Base-by-base conservation (phyloP, 2,888 invertebrate species). In the Eumacrocentrus americanus region DNA sequence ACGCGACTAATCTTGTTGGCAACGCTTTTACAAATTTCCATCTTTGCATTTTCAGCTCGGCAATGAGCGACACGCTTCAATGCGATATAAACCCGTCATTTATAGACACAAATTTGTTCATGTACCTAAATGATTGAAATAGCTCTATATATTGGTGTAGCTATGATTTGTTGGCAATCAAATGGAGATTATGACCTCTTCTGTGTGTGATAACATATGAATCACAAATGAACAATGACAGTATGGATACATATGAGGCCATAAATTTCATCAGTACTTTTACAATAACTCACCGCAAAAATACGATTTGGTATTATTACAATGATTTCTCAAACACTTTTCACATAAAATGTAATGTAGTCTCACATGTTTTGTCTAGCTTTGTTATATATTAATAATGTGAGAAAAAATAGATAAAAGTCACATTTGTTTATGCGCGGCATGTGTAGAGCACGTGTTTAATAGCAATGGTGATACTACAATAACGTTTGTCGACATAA, bases 1-100 rank as follows among this genome's bases (percentile, higher is more conserved):
- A 18, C 59, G 57, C 59, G 63, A 57, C 63, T 72, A 70, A 70
- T 70, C 70, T 66, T 64, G 67, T 71, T 63, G 60, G 68, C 61
- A 61, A 69, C 63, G 70, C 65, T 69, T 67, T 66, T 67, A 65
- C 58, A 66, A 68, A 67, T 67, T 68, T 65, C 58, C 62, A 64
- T 48, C 42, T 67, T 68, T 66, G 62, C 65, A 64, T 62, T 63
- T 64, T 60, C 58, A 60, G 54, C 12, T 44, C 57, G 14, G 42
- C 25, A 53, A 16, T 53, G n/a, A 25, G 12, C 29, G 44, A 46
- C 16, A 1, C 14, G 9, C 29, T 9, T 4, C 29, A 9, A 29
- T 42, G 16, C 12, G 1, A 22, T n/a, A 46, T 12, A 3, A 20
- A 20, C 2, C n/a, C 2, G n/a, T 22, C 18, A n/a, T 11, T 12